phyloP scores from a whole-genome alignment of 2,888 invertebrate species.

The Scaptomyza polygonia region DNA sequence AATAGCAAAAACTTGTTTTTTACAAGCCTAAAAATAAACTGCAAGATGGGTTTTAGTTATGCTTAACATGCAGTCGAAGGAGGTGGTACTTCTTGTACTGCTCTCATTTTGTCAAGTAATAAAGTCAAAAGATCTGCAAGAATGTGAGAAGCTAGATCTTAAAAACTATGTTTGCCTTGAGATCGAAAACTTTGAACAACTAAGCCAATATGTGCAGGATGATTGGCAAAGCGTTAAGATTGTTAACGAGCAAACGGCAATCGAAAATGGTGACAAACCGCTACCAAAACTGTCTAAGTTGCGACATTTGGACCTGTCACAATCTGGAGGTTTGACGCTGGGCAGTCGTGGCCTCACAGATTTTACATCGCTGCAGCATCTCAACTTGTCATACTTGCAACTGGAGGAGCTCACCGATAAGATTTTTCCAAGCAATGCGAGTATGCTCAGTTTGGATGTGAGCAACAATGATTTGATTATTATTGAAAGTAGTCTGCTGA shows the following conservation, averaged over 20 bases:
- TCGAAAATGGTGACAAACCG: constrained; percentile 32
- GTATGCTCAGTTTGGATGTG: constrained; percentile 72
- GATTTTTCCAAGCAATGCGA: constrained; percentile 56
- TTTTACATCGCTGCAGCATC: constrained; percentile 57
- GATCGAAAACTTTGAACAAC: constrained; percentile 55
- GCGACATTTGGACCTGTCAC: constrained; percentile 73
- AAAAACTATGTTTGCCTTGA: constrained; percentile 56
- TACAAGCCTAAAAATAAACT: constrained; percentile 36
- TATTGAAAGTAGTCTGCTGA: constrained; percentile 52
- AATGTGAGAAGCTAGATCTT: constrained; percentile 48
- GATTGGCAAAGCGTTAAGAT: constrained; percentile 64
- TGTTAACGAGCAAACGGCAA: constrained; percentile 51
- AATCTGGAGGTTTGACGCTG: constrained; percentile 64
- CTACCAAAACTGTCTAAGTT: constrained; percentile 48
- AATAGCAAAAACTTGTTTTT: constrained; percentile 52
- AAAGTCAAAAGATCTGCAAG: constrained; percentile 46
- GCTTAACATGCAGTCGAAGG: constrained; percentile 45
- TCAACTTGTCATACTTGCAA: constrained; percentile 75
- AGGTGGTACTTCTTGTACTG: constrained; percentile 21
- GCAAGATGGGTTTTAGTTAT: constrained; percentile 21
- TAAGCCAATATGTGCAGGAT: constrained; percentile 33
- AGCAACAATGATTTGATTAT: constrained; percentile 73
- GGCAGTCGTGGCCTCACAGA: constrained; percentile 64
- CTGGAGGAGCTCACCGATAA: constrained; percentile 57
- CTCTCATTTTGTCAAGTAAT: constrained; percentile 11